Evolutionary conservation across 1,140 invertebrate species (phyloP).

Genomic region (Pseudomyrmex dendroicus): DNA sequence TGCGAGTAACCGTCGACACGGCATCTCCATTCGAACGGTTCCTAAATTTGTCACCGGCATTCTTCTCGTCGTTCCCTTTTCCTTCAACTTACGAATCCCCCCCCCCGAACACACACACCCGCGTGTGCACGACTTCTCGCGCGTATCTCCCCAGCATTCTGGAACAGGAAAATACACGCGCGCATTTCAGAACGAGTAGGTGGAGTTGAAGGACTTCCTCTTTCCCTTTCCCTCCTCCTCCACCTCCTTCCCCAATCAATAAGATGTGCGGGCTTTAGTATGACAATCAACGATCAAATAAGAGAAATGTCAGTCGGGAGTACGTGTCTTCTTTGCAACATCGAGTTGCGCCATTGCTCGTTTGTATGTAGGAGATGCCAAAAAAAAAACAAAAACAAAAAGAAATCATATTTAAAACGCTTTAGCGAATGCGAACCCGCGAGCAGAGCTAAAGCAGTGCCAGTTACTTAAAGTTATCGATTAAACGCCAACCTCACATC

Average conservation of each 20-base stretch:
- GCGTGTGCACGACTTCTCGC: conserved; percentile 12
- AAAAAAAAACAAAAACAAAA: too few species aligned
- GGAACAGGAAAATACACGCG: conserved; percentile 69
- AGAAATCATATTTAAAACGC: too few species aligned
- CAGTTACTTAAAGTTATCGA: too few species aligned
- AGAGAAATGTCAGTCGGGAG: conserved; percentile 71
- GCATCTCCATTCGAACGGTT: conserved; percentile 77
- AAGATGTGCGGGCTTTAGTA: conserved; percentile 81
- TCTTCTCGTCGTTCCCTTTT: conserved; percentile 59
- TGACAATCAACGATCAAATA: conserved; percentile 79
- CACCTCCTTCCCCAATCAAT: conserved; percentile 68
- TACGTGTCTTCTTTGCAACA: conserved; percentile 49
- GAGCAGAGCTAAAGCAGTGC: too few species aligned
- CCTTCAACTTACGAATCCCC: conserved; percentile 1
- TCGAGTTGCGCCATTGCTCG: background rate
- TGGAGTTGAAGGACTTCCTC: conserved; percentile 53
- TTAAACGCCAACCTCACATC: too few species aligned
- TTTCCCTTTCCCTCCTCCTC: too few species aligned
- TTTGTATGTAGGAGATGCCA: background rate
- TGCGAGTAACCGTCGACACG: conserved; percentile 76
- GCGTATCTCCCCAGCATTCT: conserved; percentile 43
- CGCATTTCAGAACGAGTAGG: conserved; percentile 43
- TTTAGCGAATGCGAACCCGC: too few species aligned
- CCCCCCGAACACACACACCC: conserved; percentile 14
- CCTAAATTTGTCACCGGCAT: conserved; percentile 76